These are phyloP conservation scores for Ommatoiulus sabulosus DNA, from an alignment of 2,888 invertebrate species.

Conservation along the genomic window DNA sequence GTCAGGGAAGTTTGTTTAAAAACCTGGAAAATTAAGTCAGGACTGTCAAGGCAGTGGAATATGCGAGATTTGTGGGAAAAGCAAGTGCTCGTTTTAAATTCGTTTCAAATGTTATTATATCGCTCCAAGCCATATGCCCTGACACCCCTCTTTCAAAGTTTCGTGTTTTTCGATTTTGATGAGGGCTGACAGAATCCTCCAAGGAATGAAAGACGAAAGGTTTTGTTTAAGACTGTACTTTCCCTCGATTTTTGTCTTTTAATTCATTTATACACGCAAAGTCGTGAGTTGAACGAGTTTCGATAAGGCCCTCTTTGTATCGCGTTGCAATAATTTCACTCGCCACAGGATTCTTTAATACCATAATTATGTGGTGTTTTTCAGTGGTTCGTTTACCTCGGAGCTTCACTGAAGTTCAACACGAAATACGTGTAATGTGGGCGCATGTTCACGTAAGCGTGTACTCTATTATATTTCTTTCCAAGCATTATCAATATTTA, in stretches of 20 bases:
- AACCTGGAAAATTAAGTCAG: too few relatives aligned
- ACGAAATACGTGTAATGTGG: background rate
- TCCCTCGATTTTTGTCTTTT: background rate
- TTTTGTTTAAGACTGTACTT: background rate
- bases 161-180: too few relatives aligned
- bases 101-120: too few relatives aligned
- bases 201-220: background rate
- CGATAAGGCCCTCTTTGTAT: background rate
- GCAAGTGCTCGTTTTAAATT: too few relatives aligned
- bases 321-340: background rate
- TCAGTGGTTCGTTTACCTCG: background rate
- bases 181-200: background rate
- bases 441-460: background rate
- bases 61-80: too few relatives aligned
- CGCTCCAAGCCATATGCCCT: too few relatives aligned
- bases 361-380: background rate
- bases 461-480: background rate
- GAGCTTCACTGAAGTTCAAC: background rate
- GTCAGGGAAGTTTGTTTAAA: too few relatives aligned
- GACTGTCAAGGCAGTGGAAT: too few relatives aligned
- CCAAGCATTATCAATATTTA: background rate
- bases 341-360: background rate
- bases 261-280: background rate
- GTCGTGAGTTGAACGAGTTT: background rate
- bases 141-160: too few relatives aligned